Percentiles rank a stretch among this genome's conserved stretches.
phyloP scores from a whole-genome alignment of 2,797 vertebrate species.

The Cyclura pinguis region DNA sequence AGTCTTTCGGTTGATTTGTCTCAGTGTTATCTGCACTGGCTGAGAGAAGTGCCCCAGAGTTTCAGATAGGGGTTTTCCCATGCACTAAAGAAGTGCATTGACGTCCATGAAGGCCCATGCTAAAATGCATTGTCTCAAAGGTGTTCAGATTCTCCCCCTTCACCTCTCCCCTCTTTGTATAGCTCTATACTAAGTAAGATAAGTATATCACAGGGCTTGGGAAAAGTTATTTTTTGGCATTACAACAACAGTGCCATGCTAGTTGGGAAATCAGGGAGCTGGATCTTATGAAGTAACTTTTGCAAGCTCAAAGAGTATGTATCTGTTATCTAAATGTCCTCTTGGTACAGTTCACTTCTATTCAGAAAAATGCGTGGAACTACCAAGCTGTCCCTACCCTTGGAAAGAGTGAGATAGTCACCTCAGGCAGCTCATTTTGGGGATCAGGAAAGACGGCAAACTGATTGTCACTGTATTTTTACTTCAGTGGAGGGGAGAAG shows the following conservation, averaged over 20 bases:
- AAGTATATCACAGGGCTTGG: too few relatives aligned
- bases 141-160: too few relatives aligned
- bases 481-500: not conserved
- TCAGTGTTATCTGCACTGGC: not conserved
- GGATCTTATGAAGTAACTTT: too few relatives aligned
- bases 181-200: too few relatives aligned
- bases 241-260: too few relatives aligned
- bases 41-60: not conserved
- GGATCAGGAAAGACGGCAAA: not conserved
- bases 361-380: not conserved
- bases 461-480: not conserved
- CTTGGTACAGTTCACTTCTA: not conserved
- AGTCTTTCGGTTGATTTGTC: not conserved
- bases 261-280: too few relatives aligned
- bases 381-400: not conserved
- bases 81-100: too few relatives aligned
- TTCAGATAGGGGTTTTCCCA: not conserved
- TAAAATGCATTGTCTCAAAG: too few relatives aligned
- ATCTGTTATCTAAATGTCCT: not conserved
- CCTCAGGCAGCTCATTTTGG: not conserved
- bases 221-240: too few relatives aligned
- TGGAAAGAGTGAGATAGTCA: not conserved
- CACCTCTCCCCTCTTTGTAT: too few relatives aligned
- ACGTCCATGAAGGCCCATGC: too few relatives aligned
- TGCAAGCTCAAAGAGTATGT: too few relatives aligned